Evolutionary conservation across 2,888 invertebrate genomes (phyloP), one percentile per base, ranked within the genome.

Genomic region (Disparrhopalites patrizii): DNA sequence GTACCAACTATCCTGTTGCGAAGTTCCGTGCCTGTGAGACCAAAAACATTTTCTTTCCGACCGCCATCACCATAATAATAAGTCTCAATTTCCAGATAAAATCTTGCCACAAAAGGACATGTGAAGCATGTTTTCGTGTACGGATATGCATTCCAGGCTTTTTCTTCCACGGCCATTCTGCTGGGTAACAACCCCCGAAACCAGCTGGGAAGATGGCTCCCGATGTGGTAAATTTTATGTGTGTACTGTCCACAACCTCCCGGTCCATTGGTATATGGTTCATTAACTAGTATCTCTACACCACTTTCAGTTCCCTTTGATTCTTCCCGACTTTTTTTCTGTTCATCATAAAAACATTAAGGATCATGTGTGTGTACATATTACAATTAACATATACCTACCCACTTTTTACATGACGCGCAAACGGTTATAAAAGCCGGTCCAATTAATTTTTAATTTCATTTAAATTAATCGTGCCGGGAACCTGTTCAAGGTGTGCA

Each of bases 121-220:
- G 95, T 94, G 81, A 95, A 99, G 75, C 95, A 86, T 5, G 98
- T 99, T 82, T 95, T 94, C 25, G 98, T 99, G 79, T 96, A 97
- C 0, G 99, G 99, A 83, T 99, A 99, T 43, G 98, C 95, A 82
- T 99, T 99, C 98, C 98, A 99, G 10, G 98, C 98, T 82, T 98
- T 96, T 81, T 99, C 99, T 79, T 98, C 95, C 10, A 94, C 97
- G 75, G 88, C 94, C 77, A 97, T 82, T 30, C 95, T 95, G 71
- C 95, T 95, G 62, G 97, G 97, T 71, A 97, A 82, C 70, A 98
- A 85, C 77, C 94, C 91, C 82, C 91, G 91, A 77, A 94, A 89
- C 93, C 93, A 94, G 43, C 87, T 92, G 67, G 98, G 98, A 77
- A 99, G 83, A 82, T 98, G 97, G 78, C 93, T 95, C 71, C 97